Evolutionary conservation across 2,888 invertebrate genomes (phyloP), one percentile per base, ranked within the genome.

Genomic region (Idaea biselata): DNA sequence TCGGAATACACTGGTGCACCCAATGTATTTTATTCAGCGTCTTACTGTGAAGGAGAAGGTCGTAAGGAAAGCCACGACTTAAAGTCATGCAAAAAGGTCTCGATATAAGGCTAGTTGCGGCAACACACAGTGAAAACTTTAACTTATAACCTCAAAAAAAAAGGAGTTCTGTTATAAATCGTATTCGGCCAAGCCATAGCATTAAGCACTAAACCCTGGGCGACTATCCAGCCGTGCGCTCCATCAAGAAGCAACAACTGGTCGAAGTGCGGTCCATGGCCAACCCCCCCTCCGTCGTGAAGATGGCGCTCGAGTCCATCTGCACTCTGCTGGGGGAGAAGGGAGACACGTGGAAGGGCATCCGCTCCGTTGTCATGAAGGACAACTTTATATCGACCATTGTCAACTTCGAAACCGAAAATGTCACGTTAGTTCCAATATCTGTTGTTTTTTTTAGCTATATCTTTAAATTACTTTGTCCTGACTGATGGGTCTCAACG

Each of bases 371-470:
- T 76, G 96, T 98, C 84, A 97, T 98, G 95, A 96, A 97, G 93
- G 99, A 99, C 91, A 98, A 97, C 94, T 98, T 98, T 93, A 98
- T 98, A 91, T 95, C 96, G 64, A 97, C 97, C 75, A 97, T 98
- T 89, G 96, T 98, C 92, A 97, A 97, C 94, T 98, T 98, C 95
- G 96, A 96, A 93, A 98, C 98, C 73, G 97, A 97, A 84, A 95
- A 96, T 84, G 95, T 99, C 93, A 96, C 96, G 97, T 98, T 98
- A 95, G 96, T 95, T 98, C 54, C 44, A 44, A 44, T 44, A 44
- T 44, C 44, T 44, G 11, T 14, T 11, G n/a, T 25, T 58, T 16
- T 54, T 58, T 64, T 55, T 54, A 59, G 58, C 57, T 61, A 58
- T 44, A 44, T 32, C 11, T 32, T 11, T 32, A 32, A 32, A 32